Conservation (phyloP, 2,113 vertebrate genomes). For the Myocastor coypus region DNA sequence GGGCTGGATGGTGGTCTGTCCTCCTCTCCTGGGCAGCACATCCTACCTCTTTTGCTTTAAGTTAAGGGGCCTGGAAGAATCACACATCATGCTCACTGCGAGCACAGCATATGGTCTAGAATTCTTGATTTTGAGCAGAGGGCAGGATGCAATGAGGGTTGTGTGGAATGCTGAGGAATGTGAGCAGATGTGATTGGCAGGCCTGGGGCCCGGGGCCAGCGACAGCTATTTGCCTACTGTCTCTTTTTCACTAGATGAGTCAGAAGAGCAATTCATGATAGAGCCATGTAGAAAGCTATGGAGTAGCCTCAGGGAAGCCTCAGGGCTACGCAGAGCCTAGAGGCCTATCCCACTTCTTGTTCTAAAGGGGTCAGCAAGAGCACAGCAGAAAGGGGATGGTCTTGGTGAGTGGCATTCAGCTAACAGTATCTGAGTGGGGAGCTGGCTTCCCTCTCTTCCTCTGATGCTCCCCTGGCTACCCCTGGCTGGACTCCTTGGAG, state of each 20-base stretch:
- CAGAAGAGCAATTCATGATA: rapidly evolving
- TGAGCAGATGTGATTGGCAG: rapidly evolving
- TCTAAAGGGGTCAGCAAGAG: not conserved
- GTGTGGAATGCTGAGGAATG: rapidly evolving
- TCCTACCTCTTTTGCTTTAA: not conserved
- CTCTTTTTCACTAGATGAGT: not conserved
- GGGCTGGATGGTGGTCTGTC: not conserved
- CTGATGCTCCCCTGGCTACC: not conserved
- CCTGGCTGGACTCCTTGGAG: rapidly evolving
- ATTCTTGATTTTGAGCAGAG: not conserved
- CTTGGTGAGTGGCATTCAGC: too few species aligned
- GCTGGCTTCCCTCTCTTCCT: not conserved
- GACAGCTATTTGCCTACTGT: rapidly evolving
- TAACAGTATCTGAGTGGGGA: not conserved
- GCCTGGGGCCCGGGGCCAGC: rapidly evolving
- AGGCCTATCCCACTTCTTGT: not conserved
- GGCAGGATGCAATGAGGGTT: not conserved
- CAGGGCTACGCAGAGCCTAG: rapidly evolving
- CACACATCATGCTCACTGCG: rapidly evolving
- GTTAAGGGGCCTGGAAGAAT: not conserved
- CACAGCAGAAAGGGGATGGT: rapidly evolving
- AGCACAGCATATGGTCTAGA: rapidly evolving
- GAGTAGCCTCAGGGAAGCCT: not conserved
- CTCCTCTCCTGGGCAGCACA: not conserved
- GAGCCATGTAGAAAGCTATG: not conserved